Percentiles rank a stretch among this genome's conserved stretches.
Conservation (phyloP, 2,888 invertebrate genomes). For the Notodonta dromedarius region DNA sequence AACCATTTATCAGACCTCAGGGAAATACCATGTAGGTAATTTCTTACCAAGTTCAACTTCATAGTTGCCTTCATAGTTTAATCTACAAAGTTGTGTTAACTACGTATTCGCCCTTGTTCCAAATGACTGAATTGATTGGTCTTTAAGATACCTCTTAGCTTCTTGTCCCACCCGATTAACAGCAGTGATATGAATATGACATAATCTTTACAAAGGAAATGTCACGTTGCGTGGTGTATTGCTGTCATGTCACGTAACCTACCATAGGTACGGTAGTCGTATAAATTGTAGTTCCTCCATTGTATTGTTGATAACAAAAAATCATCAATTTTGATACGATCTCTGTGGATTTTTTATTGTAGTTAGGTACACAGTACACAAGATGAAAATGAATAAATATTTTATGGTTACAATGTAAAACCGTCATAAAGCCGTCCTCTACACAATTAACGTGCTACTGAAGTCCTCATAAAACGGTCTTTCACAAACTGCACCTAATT, state of each 20-base stretch:
- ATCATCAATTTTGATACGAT: too few relatives aligned
- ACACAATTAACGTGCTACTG: background rate
- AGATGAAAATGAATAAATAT: background rate
- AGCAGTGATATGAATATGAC: background rate
- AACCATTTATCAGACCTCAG: slow-evolving; percentile 13
- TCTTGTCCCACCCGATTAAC: too few relatives aligned
- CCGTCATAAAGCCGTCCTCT: background rate
- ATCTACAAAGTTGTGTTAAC: slow-evolving; percentile 13
- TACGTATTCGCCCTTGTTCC: slow-evolving; percentile 11
- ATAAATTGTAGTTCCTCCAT: too few relatives aligned
- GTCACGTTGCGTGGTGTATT: too few relatives aligned
- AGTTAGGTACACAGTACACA: background rate
- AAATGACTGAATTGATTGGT: slow-evolving; percentile 1
- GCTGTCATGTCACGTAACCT: too few relatives aligned
- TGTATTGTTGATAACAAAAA: too few relatives aligned
- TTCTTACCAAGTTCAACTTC: slow-evolving; percentile 10
- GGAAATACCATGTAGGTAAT: slow-evolving; percentile 15
- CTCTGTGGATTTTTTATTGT: too few relatives aligned
- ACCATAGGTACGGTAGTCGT: too few relatives aligned
- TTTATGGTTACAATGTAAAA: background rate
- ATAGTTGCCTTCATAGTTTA: slow-evolving; percentile 13
- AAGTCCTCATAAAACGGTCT: slow-evolving; percentile 9
- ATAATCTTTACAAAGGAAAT: too few relatives aligned
- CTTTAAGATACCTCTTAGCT: background rate
- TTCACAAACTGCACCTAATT: background rate